Evolutionary conservation across 2,113 vertebrate species (phyloP).

Genomic region (Bufo bufo): DNA sequence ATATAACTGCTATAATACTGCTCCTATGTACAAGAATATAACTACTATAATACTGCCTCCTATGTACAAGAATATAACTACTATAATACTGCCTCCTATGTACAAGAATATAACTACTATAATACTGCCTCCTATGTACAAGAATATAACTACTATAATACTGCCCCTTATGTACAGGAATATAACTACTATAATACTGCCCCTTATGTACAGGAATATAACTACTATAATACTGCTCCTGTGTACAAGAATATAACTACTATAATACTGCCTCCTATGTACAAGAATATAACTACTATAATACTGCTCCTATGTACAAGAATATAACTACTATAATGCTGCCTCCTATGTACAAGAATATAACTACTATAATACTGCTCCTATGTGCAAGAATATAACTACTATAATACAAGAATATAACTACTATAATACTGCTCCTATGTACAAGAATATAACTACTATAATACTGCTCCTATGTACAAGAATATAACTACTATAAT

Average conservation of each 20-base stretch:
- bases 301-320: background rate
- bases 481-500: background rate
- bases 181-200: too few species aligned
- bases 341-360: background rate
- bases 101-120: too few species aligned
- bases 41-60: too few species aligned
- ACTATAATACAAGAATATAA: slow-evolving; percentile 3
- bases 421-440: background rate
- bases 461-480: background rate
- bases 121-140: too few species aligned
- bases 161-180: too few species aligned
- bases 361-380: slow-evolving; percentile 3
- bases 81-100: too few species aligned
- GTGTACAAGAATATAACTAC: background rate
- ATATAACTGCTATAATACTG: too few species aligned
- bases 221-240: too few species aligned
- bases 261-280: background rate
- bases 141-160: too few species aligned
- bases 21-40: too few species aligned
- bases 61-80: too few species aligned
- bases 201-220: too few species aligned
- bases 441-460: background rate
- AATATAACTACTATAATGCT: slow-evolving; percentile 12
- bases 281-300: slow-evolving; percentile 11
- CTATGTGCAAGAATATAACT: background rate